phyloP scores from a whole-genome alignment of 2,113 vertebrate species.

The Bungarus multicinctus region DNA sequence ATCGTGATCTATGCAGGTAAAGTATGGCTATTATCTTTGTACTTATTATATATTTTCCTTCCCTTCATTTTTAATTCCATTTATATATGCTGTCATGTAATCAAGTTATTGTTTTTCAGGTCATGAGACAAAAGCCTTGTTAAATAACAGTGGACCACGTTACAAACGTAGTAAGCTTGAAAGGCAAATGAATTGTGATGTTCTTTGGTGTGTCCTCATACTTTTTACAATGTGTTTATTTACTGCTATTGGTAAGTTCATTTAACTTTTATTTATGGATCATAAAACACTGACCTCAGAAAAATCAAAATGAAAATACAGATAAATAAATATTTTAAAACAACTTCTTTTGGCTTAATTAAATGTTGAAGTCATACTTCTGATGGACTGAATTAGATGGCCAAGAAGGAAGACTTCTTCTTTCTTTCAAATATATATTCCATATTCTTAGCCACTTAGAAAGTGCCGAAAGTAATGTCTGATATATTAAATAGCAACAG shows the following conservation, averaged over 20 bases:
- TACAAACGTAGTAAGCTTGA: slow-evolving; percentile 98
- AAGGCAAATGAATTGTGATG: slow-evolving; percentile 91
- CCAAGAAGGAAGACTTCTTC: not conserved
- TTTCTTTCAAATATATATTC: not conserved
- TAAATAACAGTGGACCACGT: slow-evolving; percentile 96
- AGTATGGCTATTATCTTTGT: accelerated
- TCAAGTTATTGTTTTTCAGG: slow-evolving; percentile 69
- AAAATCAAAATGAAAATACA: not conserved
- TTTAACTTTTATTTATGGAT: not conserved
- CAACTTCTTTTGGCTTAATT: not conserved
- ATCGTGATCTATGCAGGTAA: slow-evolving; percentile 96
- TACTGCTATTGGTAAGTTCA: slow-evolving; percentile 85
- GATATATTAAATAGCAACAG: not conserved
- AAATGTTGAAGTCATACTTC: not conserved
- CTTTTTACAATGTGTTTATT: slow-evolving; percentile 92
- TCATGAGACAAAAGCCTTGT: slow-evolving; percentile 96
- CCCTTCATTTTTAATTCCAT: not conserved
- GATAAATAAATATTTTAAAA: not conserved
- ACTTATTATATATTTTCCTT: slow-evolving; percentile 7
- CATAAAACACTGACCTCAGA: not conserved
- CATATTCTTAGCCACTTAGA: not conserved
- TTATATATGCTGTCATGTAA: not conserved
- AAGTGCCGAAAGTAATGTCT: not conserved
- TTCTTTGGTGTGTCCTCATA: slow-evolving; percentile 97
- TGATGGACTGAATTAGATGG: not conserved